These are phyloP conservation scores for Onthophagus sagittarius DNA, from an alignment of 2,888 invertebrate genomes.

Conservation along the genomic window DNA sequence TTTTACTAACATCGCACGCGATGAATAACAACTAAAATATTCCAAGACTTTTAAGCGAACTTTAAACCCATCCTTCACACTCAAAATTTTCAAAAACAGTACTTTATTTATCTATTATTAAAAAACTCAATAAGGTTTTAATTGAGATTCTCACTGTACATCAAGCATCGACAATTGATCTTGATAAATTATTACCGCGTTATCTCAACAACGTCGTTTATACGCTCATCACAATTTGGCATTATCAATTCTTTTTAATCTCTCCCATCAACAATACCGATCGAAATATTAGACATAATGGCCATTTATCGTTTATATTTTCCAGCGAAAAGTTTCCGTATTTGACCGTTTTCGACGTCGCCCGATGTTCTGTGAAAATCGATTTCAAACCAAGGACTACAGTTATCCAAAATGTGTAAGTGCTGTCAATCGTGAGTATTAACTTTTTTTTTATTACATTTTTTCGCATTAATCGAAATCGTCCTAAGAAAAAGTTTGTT, in stretches of 20 bases:
- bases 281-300: neutral
- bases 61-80: neutral
- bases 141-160: neutral
- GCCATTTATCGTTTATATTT: neutral
- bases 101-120: neutral
- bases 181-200: neutral
- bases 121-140: neutral
- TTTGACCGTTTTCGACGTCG: neutral
- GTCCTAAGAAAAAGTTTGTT: neutral
- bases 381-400: neutral
- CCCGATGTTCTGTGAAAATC: neutral
- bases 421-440: constrained; percentile 17
- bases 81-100: no score
- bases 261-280: neutral
- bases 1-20: no score
- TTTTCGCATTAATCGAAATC: neutral
- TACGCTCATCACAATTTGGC: neutral
- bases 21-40: no score
- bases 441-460: neutral
- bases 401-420: constrained; percentile 12
- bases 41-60: neutral
- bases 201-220: neutral
- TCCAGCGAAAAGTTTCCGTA: neutral
- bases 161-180: neutral
- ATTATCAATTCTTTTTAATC: neutral